Evolutionary conservation across 2,797 vertebrate species (phyloP), one percentile per base, ranked within the genome.

Genomic region (Rhynchotus rufescens): DNA sequence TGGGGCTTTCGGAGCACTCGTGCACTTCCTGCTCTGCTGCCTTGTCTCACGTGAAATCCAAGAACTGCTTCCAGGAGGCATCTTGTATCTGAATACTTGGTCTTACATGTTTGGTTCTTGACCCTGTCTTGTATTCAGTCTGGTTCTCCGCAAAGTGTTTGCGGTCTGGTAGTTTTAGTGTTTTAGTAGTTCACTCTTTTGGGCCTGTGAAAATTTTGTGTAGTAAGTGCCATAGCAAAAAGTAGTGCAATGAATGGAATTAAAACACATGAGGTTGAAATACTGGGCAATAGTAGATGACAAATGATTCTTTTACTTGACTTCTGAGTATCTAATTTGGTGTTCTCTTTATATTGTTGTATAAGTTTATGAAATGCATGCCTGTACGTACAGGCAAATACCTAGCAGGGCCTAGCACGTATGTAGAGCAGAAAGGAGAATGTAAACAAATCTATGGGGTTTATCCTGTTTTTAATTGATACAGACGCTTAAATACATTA

Each of bases 81-180:
- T 40, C 69, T 92, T 66, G 19, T 92, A 21, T 73, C 62, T 44
- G 61, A 86, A 52, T 72, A 93, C 89, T 77, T 8, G 8, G 88
- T 84, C 80, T 86, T 84, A 78, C 83, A 94, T 89, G 84, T 87
- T 91, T 94, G 88, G 80, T 94, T 89, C 86, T 84, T 92, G 95
- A 89, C 94, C 96, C 96, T 95, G 94, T 96, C 96, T 96, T 97
- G 95, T 82, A 85, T 89, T 2, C 17, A 26, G 20, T 77, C 84
- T 78, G 93, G 60, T 80, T 85, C 76, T 68, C 77, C 6, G 1
- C 2, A 3, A 74, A 2, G 84, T 8, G 25, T 84, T 90, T 80
- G 91, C 79, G 84, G 79, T 89, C 95, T 90, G 7, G 0, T 65
- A n/a, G n/a, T n/a, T n/a, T n/a, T n/a, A n/a, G n/a, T n/a, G 4